Evolutionary conservation across 2,797 vertebrate species (phyloP).

Genomic region (Aplochiton taeniatus): DNA sequence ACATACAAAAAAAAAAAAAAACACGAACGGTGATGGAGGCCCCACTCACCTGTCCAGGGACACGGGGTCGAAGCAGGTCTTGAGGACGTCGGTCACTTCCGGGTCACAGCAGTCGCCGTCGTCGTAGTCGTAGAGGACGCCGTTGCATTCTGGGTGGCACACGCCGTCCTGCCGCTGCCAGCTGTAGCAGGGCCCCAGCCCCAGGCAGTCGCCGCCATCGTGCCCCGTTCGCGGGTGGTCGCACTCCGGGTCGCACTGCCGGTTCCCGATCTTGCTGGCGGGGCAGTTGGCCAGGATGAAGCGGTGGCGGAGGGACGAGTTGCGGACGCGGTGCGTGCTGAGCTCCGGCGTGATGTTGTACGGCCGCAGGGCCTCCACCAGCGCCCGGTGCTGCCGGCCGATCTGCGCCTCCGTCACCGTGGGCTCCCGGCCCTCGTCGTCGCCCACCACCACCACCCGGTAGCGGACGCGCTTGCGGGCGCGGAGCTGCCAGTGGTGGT

Average conservation of each 20-base stretch:
- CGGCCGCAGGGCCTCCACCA: slow-evolving; percentile 81
- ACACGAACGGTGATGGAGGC: too few relatives aligned
- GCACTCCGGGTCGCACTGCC: slow-evolving; percentile 91
- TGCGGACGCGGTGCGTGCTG: slow-evolving; percentile 75
- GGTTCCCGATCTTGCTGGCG: slow-evolving; percentile 91
- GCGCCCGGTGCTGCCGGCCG: slow-evolving; percentile 78
- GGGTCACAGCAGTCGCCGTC: slow-evolving; percentile 96
- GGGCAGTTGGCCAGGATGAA: slow-evolving; percentile 91
- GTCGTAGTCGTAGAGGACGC: slow-evolving; percentile 90
- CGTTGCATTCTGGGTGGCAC: slow-evolving; percentile 93
- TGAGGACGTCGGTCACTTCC: slow-evolving; percentile 77
- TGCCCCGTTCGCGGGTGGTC: slow-evolving; percentile 92
- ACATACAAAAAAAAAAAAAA: too few relatives aligned
- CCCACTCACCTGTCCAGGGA: slow-evolving; percentile 86
- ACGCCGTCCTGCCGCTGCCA: slow-evolving; percentile 90
- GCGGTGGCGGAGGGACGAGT: slow-evolving; percentile 83
- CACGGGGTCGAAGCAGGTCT: slow-evolving; percentile 95
- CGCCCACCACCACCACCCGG: slow-evolving; percentile 87
- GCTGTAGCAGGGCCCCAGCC: slow-evolving; percentile 84
- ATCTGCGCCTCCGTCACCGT: slow-evolving; percentile 84
- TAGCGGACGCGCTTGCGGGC: slow-evolving; percentile 83
- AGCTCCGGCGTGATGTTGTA: slow-evolving; percentile 93
- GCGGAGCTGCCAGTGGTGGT: slow-evolving; percentile 82
- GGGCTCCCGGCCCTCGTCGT: slow-evolving; percentile 79
- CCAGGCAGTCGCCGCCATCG: slow-evolving; percentile 90